phyloP scores from a whole-genome alignment of 2,797 vertebrate genomes.

The Cyprinella venusta region DNA sequence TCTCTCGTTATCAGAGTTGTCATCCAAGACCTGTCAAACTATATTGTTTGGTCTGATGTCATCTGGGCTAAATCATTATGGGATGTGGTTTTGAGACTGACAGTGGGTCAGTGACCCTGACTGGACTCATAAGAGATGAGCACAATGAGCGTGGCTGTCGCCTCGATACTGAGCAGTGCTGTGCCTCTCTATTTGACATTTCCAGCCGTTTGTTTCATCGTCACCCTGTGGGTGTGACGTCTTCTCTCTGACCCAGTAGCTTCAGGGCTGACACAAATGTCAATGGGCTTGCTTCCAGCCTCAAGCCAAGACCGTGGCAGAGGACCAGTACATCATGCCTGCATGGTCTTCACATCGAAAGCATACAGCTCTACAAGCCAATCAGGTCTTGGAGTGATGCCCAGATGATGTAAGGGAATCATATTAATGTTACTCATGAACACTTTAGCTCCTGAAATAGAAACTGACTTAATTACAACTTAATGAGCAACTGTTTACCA shows the following conservation, averaged over 20 bases:
- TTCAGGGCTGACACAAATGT: slow-evolving; percentile 54
- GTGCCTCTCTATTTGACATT: slow-evolving; percentile 54
- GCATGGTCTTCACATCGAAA: not conserved
- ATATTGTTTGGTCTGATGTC: not conserved
- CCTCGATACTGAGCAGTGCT: not conserved
- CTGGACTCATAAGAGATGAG: slow-evolving; percentile 12
- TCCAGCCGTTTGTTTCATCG: slow-evolving; percentile 51
- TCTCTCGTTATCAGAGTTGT: not conserved
- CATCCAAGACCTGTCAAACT: slow-evolving; percentile 4
- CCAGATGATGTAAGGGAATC: slow-evolving; percentile 2
- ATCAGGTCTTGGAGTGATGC: slow-evolving; percentile 1
- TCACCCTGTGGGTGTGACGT: slow-evolving; percentile 47
- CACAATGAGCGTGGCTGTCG: not conserved
- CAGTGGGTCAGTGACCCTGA: not conserved
- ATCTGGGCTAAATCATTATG: slow-evolving; percentile 33
- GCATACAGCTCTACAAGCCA: slow-evolving; percentile 7
- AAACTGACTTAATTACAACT: slow-evolving; percentile 30
- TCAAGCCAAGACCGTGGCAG: slow-evolving; percentile 25
- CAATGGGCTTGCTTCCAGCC: slow-evolving; percentile 41
- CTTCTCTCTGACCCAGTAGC: slow-evolving; percentile 41
- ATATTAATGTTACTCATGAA: not conserved
- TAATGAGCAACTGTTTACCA: slow-evolving; percentile 26
- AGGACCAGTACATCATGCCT: slow-evolving; percentile 1
- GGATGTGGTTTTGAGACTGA: slow-evolving; percentile 22
- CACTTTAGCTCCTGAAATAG: slow-evolving; percentile 31